phyloP scores from a whole-genome alignment of 2,113 vertebrate genomes.

The Perca fluviatilis region DNA sequence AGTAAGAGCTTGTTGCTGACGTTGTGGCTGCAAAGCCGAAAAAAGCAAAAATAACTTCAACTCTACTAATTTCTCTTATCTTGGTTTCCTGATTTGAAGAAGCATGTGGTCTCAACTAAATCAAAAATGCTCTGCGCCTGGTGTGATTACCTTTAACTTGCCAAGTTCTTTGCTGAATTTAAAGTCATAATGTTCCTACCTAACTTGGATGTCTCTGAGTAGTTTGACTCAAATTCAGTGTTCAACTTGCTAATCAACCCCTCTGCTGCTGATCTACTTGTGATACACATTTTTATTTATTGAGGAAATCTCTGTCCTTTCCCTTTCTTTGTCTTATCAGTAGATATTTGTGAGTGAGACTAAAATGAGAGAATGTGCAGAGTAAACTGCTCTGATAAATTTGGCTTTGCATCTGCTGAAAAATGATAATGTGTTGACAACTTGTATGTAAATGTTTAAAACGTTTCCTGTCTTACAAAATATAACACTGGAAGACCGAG shows the following conservation, averaged over 20 bases:
- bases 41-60: slow-evolving; percentile 15
- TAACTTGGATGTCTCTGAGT: not conserved
- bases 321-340: slow-evolving; percentile 14
- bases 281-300: not conserved
- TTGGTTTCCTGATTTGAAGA: slow-evolving; percentile 58
- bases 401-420: not conserved
- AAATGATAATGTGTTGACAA: not conserved
- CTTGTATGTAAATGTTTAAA: not conserved
- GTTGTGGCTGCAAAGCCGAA: slow-evolving; percentile 45
- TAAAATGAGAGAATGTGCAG: not conserved
- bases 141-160: slow-evolving; percentile 50
- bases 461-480: not conserved
- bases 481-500: not conserved
- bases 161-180: slow-evolving; percentile 66
- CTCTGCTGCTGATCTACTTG: slow-evolving; percentile 12
- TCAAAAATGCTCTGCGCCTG: slow-evolving; percentile 46
- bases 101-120: slow-evolving; percentile 71
- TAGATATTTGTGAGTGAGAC: not conserved
- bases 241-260: slow-evolving; percentile 59
- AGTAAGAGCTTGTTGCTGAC: slow-evolving; percentile 87
- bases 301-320: not conserved
- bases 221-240: slow-evolving; percentile 57
- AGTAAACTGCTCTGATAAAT: not conserved
- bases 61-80: slow-evolving; percentile 63
- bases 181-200: not conserved